These are phyloP conservation scores for Myotis lucifugus DNA, from an alignment of 2,113 vertebrate genomes.

Conservation along the genomic window DNA sequence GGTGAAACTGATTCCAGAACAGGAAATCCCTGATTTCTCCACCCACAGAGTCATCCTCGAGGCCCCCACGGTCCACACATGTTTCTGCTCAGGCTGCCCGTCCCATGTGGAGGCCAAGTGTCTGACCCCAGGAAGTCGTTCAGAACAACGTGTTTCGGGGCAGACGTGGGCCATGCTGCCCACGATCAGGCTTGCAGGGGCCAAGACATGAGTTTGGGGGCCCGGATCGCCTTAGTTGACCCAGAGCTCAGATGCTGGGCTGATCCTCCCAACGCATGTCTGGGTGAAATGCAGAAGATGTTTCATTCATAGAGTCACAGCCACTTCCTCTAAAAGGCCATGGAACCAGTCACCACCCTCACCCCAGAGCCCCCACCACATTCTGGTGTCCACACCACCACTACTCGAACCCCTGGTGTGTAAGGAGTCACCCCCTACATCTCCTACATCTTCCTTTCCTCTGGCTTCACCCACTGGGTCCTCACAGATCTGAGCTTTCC, in stretches of 20 bases:
- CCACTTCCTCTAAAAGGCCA: accelerated
- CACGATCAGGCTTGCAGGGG: accelerated
- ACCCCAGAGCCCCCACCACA: neutral
- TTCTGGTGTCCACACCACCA: accelerated
- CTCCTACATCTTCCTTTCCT: neutral
- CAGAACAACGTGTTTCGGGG: accelerated
- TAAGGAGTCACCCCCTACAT: accelerated
- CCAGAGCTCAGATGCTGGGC: neutral
- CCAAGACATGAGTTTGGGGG: accelerated
- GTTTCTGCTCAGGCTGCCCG: accelerated
- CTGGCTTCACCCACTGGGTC: neutral
- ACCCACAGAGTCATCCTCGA: neutral
- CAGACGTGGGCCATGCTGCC: accelerated
- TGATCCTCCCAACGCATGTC: accelerated
- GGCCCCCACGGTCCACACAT: neutral
- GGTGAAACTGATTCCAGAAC: neutral
- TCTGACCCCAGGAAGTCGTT: accelerated
- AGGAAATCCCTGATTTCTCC: neutral
- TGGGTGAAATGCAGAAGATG: neutral
- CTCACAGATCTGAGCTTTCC: neutral
- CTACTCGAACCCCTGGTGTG: accelerated
- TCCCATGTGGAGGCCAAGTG: neutral
- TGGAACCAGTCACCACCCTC: accelerated
- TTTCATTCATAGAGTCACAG: neutral
- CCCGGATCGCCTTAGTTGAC: accelerated